Evolutionary conservation across 2,888 invertebrate species (phyloP), one percentile per base, ranked within the genome.

Genomic region (Spodoptera exigua): DNA sequence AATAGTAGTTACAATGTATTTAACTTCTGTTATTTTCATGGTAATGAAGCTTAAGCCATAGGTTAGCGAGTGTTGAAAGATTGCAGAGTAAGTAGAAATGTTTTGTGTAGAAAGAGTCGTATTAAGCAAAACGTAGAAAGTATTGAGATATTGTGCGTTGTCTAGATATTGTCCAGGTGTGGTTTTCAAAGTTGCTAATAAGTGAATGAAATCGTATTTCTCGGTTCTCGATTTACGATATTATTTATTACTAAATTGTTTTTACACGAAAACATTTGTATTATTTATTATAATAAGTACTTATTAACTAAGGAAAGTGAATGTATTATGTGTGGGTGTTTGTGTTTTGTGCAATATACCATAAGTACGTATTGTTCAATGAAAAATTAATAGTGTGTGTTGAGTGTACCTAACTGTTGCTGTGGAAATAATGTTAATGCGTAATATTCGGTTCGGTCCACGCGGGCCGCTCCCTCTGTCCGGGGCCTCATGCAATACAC

Each of bases 401-500:
- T 46, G 57, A 59, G 63, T 70, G 66, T 72, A 27, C 27, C 27
- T 27, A 61, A 58, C 44, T 51, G 56, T 64, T 61, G 49, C 64
- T 60, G 66, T 71, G 54, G 57, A 71, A 78, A 78, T 81, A 54
- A 80, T 89, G 91, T 91, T 89, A 88, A 89, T 87, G 87, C 83
- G 79, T 85, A 82, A 79, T 75, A 80, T 81, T 81, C 74, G 87
- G 82, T 81, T 78, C 85, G 82, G 84, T 80, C 82, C 82, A 76
- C 64, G 76, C 80, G 81, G 84, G 84, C 86, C 82, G 78, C 74
- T 85, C 84, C 83, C 82, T 82, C 76, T 77, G 80, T 83, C 84
- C 84, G 90, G 91, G 91, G 92, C 92, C 91, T 90, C 93, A 93
- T 93, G 93, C 93, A 93, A 87, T 87, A 88, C 88, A 88, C 91